Base-by-base conservation (phyloP, 2,113 vertebrate genomes). In the Ursus arctos region DNA sequence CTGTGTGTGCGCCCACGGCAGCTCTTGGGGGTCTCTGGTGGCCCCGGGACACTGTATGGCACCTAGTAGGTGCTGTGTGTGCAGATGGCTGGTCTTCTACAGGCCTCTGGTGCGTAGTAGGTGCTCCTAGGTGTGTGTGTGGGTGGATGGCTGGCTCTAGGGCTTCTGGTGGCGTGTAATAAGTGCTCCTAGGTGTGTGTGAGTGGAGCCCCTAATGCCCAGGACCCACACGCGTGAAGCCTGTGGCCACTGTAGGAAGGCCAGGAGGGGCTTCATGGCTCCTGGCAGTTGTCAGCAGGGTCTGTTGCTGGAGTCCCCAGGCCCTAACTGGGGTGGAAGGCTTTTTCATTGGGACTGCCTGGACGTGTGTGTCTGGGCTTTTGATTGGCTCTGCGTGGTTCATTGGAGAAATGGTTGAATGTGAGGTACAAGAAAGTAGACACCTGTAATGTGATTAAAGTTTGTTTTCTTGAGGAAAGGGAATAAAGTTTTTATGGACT, bases 141-240 rank as follows among this genome's bases (percentile, higher is more conserved):
- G 6, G 8, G 7, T 22, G 1, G 24, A 16, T 1, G 8, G 18
- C 47, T 3, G 2, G 13, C 28, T 11, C 24, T n/a, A 13, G 15
- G 4, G 4, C 33, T 0, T 9, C 61, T n/a, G 10, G 3, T 71
- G 71, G 26, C 11, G 0, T 0, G 1, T 4, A 2, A 1, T 7
- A 5, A 36, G 67, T 33, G 24, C 40, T 77, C 21, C 2, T 40
- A 0, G 0, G 61, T 22, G 6, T 51, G 12, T 11, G 7, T 28
- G 76, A 19, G 36, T 0, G 1, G 43, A 40, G 13, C 0, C 1
- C 6, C 19, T 0, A 0, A 0, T 15, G 47, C 15, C 77, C 61
- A 4, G 33, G 15, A 16, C 3, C 9, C n/a, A 4, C 2, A 22
- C 22, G 22, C 6, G 10, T 33, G 0, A 1, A 63, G 31, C 3